Evolutionary conservation across 1,140 invertebrate species (phyloP), one percentile per base, ranked within the genome.

Genomic region (Drosophila ambigua): DNA sequence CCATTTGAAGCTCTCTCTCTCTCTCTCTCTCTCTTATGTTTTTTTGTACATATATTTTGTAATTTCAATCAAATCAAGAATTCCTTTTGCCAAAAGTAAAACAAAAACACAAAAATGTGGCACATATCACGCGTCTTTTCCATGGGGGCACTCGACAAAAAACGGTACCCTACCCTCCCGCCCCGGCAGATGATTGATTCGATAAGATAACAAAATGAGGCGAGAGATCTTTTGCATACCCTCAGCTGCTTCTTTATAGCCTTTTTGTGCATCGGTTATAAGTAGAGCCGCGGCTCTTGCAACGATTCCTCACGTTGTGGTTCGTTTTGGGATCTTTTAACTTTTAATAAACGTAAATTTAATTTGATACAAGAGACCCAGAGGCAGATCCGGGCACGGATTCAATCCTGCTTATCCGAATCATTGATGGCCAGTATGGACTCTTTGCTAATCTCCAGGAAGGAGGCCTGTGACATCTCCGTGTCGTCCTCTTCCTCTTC

Each of bases 401-500:
- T 39, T 39, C 35, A 39, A 39, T 71, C 67, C 1, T 26, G 20
- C 15, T 71, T 71, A 15, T 87, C 69, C 3, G 52, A 15, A n/a
- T 80, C 78, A 2, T 15, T 53, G 43, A 49, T 55, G 15, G 73
- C 77, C 39, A 75, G 41, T 31, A 72, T 75, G 2, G 91, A 92
- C 6, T 92, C 91, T 24, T 91, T 92, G 67, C 91, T 92, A 9
- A 90, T 90, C 5, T 92, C 91, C n/a, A 92, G 46, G n/a, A 91
- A 75, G 16, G 88, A 90, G 39, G 87, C 79, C 46, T 91, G 89
- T n/a, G 91, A 92, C 76, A 93, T 94, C 69, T 94, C 96, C 45
- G 96, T 95, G 39, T 96, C 96, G 53, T 97, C 96, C 72, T 98
- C 97, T 67, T 98, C 97, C 72, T 98, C 98, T 71, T 98, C 98